Percentiles rank a stretch among this genome's conserved stretches.
These are phyloP conservation scores for Tachina lurida DNA, from an alignment of 2,888 invertebrate genomes.

Conservation along the genomic window DNA sequence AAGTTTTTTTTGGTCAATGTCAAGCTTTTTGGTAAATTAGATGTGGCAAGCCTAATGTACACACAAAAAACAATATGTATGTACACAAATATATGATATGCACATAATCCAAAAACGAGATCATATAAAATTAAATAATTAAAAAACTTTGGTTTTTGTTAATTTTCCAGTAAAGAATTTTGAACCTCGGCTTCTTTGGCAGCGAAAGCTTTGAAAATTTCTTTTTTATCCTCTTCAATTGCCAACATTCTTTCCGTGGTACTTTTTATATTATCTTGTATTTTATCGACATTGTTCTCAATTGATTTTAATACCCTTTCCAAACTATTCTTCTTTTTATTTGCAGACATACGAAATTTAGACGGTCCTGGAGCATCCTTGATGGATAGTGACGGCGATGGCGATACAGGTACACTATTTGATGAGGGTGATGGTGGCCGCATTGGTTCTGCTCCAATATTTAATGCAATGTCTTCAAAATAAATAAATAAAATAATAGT, in stretches of 20 bases:
- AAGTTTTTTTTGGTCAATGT: no score
- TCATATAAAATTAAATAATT: neutral
- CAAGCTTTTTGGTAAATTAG: no score
- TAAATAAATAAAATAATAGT: no score
- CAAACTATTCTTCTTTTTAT: slow-evolving; percentile 14
- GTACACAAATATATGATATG: no score
- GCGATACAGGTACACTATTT: no score
- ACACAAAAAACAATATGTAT: no score
- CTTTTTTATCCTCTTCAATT: slow-evolving; percentile 59
- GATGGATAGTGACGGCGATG: neutral
- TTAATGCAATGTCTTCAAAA: no score
- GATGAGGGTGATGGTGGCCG: no score
- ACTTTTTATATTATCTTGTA: slow-evolving; percentile 32
- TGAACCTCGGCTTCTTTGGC: slow-evolving; percentile 48
- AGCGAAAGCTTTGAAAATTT: slow-evolving; percentile 40
- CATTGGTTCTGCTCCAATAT: no score
- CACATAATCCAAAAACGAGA: no score
- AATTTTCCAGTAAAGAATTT: slow-evolving; percentile 42
- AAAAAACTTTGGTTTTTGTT: slow-evolving; percentile 25
- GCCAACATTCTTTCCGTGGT: slow-evolving; percentile 34
- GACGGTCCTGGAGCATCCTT: neutral
- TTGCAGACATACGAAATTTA: neutral
- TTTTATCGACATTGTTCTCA: slow-evolving; percentile 38
- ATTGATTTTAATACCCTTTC: slow-evolving; percentile 25
- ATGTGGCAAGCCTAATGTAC: no score